phyloP scores from a whole-genome alignment of 2,113 vertebrate species.

The Scortum barcoo region DNA sequence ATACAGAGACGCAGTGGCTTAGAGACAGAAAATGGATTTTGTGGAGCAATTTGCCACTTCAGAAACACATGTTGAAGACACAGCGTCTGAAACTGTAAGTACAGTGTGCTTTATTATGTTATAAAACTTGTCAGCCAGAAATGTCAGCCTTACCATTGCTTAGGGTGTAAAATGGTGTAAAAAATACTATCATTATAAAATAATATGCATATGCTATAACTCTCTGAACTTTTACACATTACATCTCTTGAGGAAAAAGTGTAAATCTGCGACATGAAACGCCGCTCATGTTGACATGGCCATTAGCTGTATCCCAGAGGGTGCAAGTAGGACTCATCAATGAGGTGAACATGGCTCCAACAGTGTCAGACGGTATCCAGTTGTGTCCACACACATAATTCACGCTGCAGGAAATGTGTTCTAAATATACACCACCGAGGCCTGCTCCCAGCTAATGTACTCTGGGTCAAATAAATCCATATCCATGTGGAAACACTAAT shows the following conservation, averaged over 20 bases:
- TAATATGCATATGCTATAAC: not conserved
- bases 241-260: slow-evolving; percentile 12
- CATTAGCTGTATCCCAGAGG: slow-evolving; percentile 9
- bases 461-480: slow-evolving; percentile 79
- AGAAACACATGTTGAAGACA: slow-evolving; percentile 50
- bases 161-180: slow-evolving; percentile 5
- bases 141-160: slow-evolving; percentile 18
- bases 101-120: slow-evolving; percentile 24
- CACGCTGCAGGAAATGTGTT: slow-evolving; percentile 70
- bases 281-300: slow-evolving; percentile 14
- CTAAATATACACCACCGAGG: slow-evolving; percentile 69
- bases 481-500: slow-evolving; percentile 71
- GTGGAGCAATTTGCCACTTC: slow-evolving; percentile 26
- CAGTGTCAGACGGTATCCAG: slow-evolving; percentile 60
- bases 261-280: slow-evolving; percentile 10
- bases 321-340: slow-evolving; percentile 40
- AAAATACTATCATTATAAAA: not conserved
- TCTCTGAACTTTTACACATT: slow-evolving; percentile 17
- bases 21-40: slow-evolving; percentile 69
- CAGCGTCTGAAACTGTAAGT: slow-evolving; percentile 76
- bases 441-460: slow-evolving; percentile 65
- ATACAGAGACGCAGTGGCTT: slow-evolving; percentile 17
- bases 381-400: slow-evolving; percentile 64
- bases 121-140: slow-evolving; percentile 31
- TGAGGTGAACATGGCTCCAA: slow-evolving; percentile 49